Evolutionary conservation across 2,888 invertebrate species (phyloP), one percentile per base, ranked within the genome.

Genomic region (Agrypnus murinus): DNA sequence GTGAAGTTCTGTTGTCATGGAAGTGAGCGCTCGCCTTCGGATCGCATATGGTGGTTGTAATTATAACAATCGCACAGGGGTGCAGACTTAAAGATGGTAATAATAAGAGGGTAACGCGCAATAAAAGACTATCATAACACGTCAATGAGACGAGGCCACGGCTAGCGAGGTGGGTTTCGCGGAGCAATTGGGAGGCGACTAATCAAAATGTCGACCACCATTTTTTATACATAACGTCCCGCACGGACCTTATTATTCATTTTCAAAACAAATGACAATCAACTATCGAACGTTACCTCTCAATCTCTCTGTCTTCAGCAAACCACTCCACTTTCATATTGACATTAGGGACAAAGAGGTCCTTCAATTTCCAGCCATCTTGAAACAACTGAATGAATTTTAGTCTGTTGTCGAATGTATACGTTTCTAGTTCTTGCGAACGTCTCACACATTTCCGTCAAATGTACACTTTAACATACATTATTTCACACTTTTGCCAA

Each of bases 301-400:
- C 88, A 85, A 89, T 89, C 88, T 88, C 84, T 87, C 87, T 84
- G 86, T 88, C 88, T 86, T 88, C 87, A 86, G 86, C 87, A 88
- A 89, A 87, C 86, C 88, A 89, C 88, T 87, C 89, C 88, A 90
- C 88, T 90, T 88, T 89, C 91, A 91, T 91, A 88, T 88, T 91
- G 90, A 87, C 88, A 89, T 87, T 88, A 88, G 88, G 86, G 88
- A 90, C 89, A 89, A 90, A 89, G 89, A 89, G 87, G 88, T 88
- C 89, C 88, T 88, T 90, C 90, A 91, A 90, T 89, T 89, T 88
- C 89, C 91, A 90, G 91, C 91, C 91, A 91, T 91, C 90, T 91
- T 91, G 91, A 81, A 80, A 76, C 75, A 66, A 66, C 72, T 69
- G 69, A 73, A 71, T 73, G 63, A 65, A 64, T 65, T 77, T 75